phyloP scores from a whole-genome alignment of 2,888 invertebrate species.

The Ryuthela nishihirai region DNA sequence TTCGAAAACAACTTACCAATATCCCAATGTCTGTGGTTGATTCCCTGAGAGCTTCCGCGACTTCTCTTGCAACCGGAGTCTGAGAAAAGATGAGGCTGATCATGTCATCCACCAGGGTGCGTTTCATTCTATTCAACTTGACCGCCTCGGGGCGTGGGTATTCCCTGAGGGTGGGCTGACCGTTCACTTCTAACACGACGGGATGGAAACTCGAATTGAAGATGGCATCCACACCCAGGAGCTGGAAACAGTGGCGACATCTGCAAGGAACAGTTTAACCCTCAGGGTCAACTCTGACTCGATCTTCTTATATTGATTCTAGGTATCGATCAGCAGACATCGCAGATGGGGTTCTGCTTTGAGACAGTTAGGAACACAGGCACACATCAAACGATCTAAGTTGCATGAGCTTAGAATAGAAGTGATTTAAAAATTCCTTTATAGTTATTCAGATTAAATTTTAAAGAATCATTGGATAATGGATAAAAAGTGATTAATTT shows the following conservation, averaged over 20 bases:
- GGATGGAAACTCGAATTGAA: conserved; percentile 49
- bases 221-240: conserved; percentile 47
- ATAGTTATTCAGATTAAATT: too few species aligned
- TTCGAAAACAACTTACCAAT: conserved; percentile 18
- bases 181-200: conserved; percentile 46
- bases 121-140: conserved; percentile 33
- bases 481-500: too few species aligned
- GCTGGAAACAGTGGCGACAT: conserved; percentile 48
- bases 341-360: too few species aligned
- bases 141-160: conserved; percentile 36
- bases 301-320: too few species aligned
- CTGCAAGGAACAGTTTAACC: conserved; percentile 37
- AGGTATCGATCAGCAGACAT: too few species aligned
- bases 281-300: not conserved
- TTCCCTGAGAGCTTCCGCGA: conserved; percentile 42
- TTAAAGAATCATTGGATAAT: too few species aligned
- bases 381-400: too few species aligned
- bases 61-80: conserved; percentile 42
- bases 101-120: conserved; percentile 44
- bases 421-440: too few species aligned
- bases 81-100: conserved; percentile 43
- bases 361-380: too few species aligned
- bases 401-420: too few species aligned
- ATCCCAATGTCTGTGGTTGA: conserved; percentile 25
- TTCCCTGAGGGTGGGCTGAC: conserved; percentile 44